These are phyloP conservation scores for Sinopyrophorus schimmeli DNA, from an alignment of 2,888 invertebrate genomes.

Conservation along the genomic window DNA sequence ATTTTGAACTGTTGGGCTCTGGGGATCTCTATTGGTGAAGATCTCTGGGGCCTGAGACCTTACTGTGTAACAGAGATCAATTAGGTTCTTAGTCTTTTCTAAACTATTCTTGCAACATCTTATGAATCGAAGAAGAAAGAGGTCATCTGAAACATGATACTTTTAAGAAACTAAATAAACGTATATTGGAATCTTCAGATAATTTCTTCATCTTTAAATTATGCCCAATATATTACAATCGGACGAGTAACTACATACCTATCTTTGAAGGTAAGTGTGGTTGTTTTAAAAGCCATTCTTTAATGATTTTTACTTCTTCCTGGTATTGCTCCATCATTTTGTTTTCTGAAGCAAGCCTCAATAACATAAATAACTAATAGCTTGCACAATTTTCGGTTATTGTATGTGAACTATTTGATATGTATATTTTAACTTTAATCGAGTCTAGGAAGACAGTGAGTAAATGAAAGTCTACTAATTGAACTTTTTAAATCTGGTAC, in stretches of 20 bases:
- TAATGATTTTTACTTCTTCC: slow-evolving; percentile 43
- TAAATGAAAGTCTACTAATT: too few relatives aligned
- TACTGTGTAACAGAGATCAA: slow-evolving; percentile 59
- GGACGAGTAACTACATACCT: too few relatives aligned
- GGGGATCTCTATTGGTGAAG: slow-evolving; percentile 64
- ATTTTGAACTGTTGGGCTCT: slow-evolving; percentile 58
- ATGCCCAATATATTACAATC: neutral
- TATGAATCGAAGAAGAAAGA: slow-evolving; percentile 61
- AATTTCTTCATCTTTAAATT: slow-evolving; percentile 8
- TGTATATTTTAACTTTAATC: too few relatives aligned
- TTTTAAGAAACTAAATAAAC: slow-evolving; percentile 14
- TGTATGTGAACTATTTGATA: too few relatives aligned
- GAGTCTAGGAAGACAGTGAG: too few relatives aligned
- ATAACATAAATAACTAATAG: neutral
- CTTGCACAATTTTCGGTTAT: too few relatives aligned
- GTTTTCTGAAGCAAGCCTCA: too few relatives aligned
- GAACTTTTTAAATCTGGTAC: too few relatives aligned
- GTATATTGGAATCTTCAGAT: neutral
- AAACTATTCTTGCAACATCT: slow-evolving; percentile 60
- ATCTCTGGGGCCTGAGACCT: slow-evolving; percentile 64
- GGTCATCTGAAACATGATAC: slow-evolving; percentile 56
- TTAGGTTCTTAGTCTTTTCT: slow-evolving; percentile 60
- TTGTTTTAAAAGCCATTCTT: slow-evolving; percentile 66
- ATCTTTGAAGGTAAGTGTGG: slow-evolving; percentile 69
- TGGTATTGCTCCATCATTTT: neutral